phyloP scores from a whole-genome alignment of 2,113 vertebrate species.

The Dasyurus viverrinus region DNA sequence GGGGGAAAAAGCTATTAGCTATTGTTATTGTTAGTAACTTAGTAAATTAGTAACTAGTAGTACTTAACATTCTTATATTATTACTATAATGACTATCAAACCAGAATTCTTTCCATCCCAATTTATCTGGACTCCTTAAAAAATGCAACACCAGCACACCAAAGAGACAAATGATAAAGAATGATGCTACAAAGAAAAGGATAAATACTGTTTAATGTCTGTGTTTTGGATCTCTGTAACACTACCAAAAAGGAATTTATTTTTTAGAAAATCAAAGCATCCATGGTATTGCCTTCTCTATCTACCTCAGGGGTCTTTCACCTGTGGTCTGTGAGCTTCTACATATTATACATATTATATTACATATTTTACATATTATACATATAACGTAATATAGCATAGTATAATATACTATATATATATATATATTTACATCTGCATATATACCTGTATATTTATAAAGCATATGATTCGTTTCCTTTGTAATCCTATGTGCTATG shows the following conservation, averaged over 20 bases:
- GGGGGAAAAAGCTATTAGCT: slow-evolving; percentile 20
- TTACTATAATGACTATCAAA: slow-evolving; percentile 57
- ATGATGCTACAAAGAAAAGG: neutral
- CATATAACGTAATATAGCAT: neutral
- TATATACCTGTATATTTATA: neutral
- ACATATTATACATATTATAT: neutral
- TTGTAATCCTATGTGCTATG: neutral
- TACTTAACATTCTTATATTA: slow-evolving; percentile 19
- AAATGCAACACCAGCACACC: slow-evolving; percentile 62
- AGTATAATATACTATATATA: neutral
- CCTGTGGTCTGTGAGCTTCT: neutral
- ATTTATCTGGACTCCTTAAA: slow-evolving; percentile 64
- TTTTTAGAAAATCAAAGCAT: slow-evolving; percentile 37
- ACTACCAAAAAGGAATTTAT: slow-evolving; percentile 43
- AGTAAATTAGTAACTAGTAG: slow-evolving; percentile 7
- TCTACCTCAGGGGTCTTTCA: neutral
- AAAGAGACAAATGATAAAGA: slow-evolving; percentile 58
- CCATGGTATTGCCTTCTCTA: neutral
- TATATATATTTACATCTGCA: neutral
- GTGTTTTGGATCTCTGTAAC: neutral
- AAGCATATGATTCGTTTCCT: neutral
- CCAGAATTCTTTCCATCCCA: slow-evolving; percentile 47
- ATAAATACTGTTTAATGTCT: neutral
- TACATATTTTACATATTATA: neutral
- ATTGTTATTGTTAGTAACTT: neutral